Base-by-base conservation (phyloP, 1,140 invertebrate species). In the Sitobion miscanthi region DNA sequence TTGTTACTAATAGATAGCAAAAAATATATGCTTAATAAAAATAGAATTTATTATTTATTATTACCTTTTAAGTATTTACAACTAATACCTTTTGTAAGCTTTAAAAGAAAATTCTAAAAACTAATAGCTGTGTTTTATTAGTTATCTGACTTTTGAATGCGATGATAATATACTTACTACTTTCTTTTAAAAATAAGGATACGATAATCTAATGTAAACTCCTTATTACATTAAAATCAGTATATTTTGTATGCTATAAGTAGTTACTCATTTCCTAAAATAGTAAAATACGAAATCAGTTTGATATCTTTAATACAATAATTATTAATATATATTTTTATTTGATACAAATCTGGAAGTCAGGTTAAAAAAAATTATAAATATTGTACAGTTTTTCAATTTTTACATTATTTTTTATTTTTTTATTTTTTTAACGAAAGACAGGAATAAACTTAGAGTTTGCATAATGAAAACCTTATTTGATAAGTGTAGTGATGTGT, bases 321-420 rank as follows among this genome's bases (percentile, higher is more conserved):
- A 45, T 90, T 23, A 90, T 90, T 42, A 42, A 30, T 90, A 90
- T 42, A 62, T 90, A 90, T 57, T 42, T 69, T 90, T 25, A 45
- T n/a, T 69, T 42, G 25, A 69, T 45, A 90, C 52, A 90, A 90
- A 69, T 69, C 25, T 62, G 54, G 57, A 90, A 45, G 57, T 89
- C 35, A 54, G 49, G 88, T 57, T 57, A 54, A 89, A 89, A 89
- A 89, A 89, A 89, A 89, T 35, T 23, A 89, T 90, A 90, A 62
- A 62, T 49, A 90, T 90, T 89, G 49, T 89, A 89, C 20, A 57
- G 87, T 57, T 57, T 38, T 89, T 54, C 49, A 57, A 57, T 89
- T 49, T 89, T 57, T 89, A 89, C 49, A 89, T 5, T 38, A 57
- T 38, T 52, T 49, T 42, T 54, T 49, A 38, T 49, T n/a, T 35